These are phyloP conservation scores for Aproaerema taeniolella DNA, from an alignment of 2,888 invertebrate species.

Conservation along the genomic window DNA sequence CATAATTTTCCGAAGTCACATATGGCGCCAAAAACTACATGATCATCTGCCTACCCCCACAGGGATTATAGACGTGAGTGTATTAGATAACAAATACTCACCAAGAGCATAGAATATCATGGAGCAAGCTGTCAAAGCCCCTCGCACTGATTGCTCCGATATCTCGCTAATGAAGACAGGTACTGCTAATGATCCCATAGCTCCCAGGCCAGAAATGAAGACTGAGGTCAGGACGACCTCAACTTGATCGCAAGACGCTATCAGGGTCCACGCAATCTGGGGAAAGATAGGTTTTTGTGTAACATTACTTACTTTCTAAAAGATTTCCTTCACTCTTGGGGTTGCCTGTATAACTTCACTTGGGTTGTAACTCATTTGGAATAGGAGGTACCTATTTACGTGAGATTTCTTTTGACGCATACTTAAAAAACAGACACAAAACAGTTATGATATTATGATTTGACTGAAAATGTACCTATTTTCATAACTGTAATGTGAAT, in stretches of 20 bases:
- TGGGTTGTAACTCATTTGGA: no score
- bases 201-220: constrained; percentile 45
- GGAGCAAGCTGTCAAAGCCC: constrained; percentile 43
- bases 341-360: no score
- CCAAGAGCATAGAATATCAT: constrained; percentile 35
- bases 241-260: constrained; percentile 22
- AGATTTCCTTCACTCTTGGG: neutral
- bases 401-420: no score
- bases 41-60: no score
- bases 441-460: no score
- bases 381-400: no score
- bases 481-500: no score
- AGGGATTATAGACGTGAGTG: no score
- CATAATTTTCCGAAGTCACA: no score
- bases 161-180: constrained; percentile 50
- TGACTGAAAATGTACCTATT: no score
- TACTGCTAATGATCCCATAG: constrained; percentile 34
- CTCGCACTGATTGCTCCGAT: constrained; percentile 50
- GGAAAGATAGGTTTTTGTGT: neutral
- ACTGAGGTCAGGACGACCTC: constrained; percentile 40
- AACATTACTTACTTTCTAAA: neutral
- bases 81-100: neutral
- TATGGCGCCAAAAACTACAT: no score
- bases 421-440: no score
- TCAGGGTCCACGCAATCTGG: constrained; percentile 3